Percentiles rank a stretch among this genome's conserved stretches.
Conservation (phyloP, 2,113 vertebrate species). For the Cichladusa arquata region DNA sequence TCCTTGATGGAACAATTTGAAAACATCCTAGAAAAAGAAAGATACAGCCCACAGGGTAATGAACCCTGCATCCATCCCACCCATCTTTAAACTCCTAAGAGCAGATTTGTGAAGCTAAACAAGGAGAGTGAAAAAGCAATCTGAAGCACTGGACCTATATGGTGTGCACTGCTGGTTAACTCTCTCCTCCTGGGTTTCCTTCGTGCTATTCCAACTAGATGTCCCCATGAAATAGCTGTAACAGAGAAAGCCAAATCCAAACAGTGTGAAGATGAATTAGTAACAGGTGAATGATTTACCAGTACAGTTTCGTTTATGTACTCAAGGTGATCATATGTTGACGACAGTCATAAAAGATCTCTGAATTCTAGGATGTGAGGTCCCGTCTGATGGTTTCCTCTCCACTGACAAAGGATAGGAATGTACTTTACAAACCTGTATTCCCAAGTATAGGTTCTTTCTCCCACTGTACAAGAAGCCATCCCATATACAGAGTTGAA, state of each 20-base stretch:
- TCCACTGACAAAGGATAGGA: background rate
- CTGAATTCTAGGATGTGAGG: background rate
- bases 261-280: background rate
- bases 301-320: background rate
- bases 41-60: background rate
- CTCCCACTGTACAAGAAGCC: background rate
- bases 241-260: background rate
- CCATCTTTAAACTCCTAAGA: background rate
- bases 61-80: background rate
- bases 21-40: background rate
- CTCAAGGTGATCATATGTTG: background rate
- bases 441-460: background rate
- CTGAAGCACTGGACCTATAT: background rate
- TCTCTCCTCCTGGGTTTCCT: background rate
- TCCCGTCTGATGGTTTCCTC: background rate
- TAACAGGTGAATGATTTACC: background rate
- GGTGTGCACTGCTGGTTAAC: background rate
- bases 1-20: background rate
- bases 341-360: fast-evolving
- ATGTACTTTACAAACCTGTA: background rate
- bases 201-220: background rate
- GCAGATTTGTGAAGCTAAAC: background rate
- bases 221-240: background rate
- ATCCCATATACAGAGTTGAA: background rate
- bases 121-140: background rate